Conservation (phyloP, 64 coral and sea anemone species). For the Pocillopora damicornis region DNA sequence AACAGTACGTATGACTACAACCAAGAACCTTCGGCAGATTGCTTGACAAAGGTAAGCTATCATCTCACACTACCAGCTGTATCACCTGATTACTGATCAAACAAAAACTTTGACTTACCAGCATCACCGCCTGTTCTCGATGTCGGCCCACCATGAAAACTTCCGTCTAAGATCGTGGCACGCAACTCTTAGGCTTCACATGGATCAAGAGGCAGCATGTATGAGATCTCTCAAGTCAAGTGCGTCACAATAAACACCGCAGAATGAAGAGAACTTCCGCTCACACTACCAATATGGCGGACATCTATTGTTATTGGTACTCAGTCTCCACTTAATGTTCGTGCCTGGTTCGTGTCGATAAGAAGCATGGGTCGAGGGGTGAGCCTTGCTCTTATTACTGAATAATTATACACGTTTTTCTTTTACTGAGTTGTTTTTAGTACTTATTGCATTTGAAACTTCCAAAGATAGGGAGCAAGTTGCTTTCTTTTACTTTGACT, state of each 20-base stretch:
- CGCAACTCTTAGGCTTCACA: conserved; percentile 14
- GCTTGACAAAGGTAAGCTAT: not conserved
- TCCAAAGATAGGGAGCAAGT: too few relatives aligned
- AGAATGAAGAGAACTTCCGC: conserved; percentile 36
- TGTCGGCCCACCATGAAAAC: conserved; percentile 31
- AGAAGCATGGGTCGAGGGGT: not conserved
- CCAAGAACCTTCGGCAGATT: not conserved
- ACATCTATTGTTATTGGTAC: conserved; percentile 2
- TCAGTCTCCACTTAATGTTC: not conserved
- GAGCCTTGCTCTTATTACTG: not conserved
- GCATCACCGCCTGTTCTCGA: conserved; percentile 34
- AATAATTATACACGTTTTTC: too few relatives aligned
- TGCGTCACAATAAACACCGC: not conserved
- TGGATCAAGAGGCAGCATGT: conserved; percentile 11
- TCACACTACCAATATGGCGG: conserved; percentile 28
- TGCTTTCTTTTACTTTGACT: too few relatives aligned
- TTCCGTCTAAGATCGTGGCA: not conserved
- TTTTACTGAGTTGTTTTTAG: too few relatives aligned
- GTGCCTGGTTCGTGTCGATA: not conserved
- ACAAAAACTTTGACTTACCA: conserved; percentile 11
- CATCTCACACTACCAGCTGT: conserved; percentile 2
- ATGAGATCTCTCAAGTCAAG: conserved; percentile 6
- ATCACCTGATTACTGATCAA: not conserved
- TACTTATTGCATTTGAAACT: too few relatives aligned
- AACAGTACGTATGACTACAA: not conserved